phyloP scores from a whole-genome alignment of 2,113 vertebrate genomes.

The Cisticola juncidis region DNA sequence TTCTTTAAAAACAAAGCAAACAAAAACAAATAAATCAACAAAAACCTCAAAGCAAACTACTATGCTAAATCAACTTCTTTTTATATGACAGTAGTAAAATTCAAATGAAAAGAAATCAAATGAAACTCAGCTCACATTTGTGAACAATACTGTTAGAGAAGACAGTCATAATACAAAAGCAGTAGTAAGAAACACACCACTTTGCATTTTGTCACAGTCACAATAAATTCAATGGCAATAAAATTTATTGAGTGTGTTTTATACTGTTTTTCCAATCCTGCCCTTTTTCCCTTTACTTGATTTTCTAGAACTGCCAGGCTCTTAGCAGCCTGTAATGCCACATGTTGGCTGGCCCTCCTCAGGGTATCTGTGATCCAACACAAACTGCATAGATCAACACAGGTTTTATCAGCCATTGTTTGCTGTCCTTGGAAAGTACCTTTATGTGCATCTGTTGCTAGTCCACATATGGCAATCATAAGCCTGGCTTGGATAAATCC shows the following conservation, averaged over 20 bases:
- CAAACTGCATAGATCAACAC: neutral
- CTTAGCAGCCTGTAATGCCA: neutral
- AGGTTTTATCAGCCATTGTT: neutral
- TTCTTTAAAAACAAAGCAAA: neutral
- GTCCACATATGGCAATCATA: neutral
- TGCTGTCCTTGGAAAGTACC: neutral
- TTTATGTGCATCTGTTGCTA: neutral
- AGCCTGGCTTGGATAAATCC: neutral
- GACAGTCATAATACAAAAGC: neutral
- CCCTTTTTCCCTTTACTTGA: neutral
- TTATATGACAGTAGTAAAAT: neutral
- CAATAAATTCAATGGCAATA: neutral
- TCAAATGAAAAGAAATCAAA: neutral
- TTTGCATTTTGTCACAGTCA: neutral
- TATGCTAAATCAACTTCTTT: neutral
- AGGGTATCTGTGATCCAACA: neutral
- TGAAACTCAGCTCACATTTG: neutral
- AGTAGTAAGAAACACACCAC: neutral
- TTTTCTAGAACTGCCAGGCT: neutral
- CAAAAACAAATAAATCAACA: neutral
- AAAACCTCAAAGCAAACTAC: neutral
- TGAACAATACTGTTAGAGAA: neutral
- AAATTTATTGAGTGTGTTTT: neutral
- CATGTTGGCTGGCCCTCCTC: neutral
- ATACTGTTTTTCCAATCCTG: neutral